These are phyloP conservation scores for Brachionus paranguensis DNA, from an alignment of 1,140 invertebrate genomes.

Conservation along the genomic window DNA sequence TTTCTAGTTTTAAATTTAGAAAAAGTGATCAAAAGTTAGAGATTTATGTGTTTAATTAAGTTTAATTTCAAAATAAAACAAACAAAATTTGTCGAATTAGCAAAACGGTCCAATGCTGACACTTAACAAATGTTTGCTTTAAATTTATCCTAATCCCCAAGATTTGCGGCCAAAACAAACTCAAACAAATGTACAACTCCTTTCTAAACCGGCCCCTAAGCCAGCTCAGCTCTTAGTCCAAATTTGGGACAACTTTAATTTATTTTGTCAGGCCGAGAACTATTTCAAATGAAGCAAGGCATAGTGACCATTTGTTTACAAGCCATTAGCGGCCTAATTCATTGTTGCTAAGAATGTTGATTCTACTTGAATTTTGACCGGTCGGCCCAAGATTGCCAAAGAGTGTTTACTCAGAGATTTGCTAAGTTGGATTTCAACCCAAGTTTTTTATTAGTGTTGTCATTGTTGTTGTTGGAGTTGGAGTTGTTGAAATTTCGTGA, in stretches of 20 bases:
- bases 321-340: not conserved
- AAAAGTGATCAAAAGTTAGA: not conserved
- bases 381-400: not conserved
- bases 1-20: not conserved
- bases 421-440: not conserved
- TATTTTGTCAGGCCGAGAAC: not conserved
- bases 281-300: not conserved
- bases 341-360: not conserved
- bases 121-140: not conserved
- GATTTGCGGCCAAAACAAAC: not conserved
- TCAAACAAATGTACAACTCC: not conserved
- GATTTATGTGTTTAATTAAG: conserved; percentile 1
- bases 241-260: not conserved
- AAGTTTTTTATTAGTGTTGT: not conserved
- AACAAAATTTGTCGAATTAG: not conserved
- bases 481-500: not conserved
- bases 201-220: not conserved
- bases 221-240: not conserved
- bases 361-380: not conserved
- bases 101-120: not conserved
- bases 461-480: not conserved
- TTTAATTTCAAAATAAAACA: conserved; percentile 3
- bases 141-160: not conserved
- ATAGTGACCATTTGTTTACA: not conserved
- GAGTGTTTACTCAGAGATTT: not conserved